A percentile compares a stretch with the other conserved stretches of the same genome.
These are phyloP conservation scores for Chrysopilus asiliformis DNA, from an alignment of 2,888 invertebrate genomes.

Conservation along the genomic window DNA sequence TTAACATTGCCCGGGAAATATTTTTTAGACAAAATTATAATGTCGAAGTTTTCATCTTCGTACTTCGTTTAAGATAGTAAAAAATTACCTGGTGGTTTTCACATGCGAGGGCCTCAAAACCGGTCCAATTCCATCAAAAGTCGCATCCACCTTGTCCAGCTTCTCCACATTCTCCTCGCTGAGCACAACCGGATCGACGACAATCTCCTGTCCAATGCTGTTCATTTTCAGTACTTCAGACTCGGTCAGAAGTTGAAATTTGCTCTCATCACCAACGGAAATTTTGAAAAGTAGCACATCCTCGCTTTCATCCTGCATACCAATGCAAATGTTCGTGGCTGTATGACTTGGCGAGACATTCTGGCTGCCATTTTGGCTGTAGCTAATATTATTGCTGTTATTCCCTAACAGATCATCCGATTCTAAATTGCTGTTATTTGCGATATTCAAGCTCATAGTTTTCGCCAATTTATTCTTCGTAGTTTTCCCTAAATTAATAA, in stretches of 20 bases:
- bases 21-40: too few relatives aligned
- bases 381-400: slow-evolving; percentile 5
- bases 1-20: too few relatives aligned
- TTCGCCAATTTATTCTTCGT: slow-evolving; percentile 34
- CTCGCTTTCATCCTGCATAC: slow-evolving; percentile 24
- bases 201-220: slow-evolving; percentile 30
- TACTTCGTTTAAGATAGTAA: background rate
- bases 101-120: slow-evolving; percentile 37
- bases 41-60: background rate
- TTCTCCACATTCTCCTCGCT: slow-evolving; percentile 24
- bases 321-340: slow-evolving; percentile 21
- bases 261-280: slow-evolving; percentile 43
- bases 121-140: slow-evolving; percentile 24
- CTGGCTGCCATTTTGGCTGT: slow-evolving; percentile 8
- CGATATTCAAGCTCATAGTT: slow-evolving; percentile 27
- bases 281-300: slow-evolving; percentile 59
- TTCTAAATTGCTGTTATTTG: slow-evolving; percentile 9
- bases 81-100: slow-evolving; percentile 42
- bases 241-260: slow-evolving; percentile 52
- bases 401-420: slow-evolving; percentile 14
- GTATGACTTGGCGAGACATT: slow-evolving; percentile 23
- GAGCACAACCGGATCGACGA: slow-evolving; percentile 15
- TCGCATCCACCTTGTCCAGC: slow-evolving; percentile 19
- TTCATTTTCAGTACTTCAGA: slow-evolving; percentile 44
- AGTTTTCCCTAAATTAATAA: slow-evolving; percentile 30